Conservation (phyloP, 2,888 invertebrate species). For the Willowsia nigromaculata region DNA sequence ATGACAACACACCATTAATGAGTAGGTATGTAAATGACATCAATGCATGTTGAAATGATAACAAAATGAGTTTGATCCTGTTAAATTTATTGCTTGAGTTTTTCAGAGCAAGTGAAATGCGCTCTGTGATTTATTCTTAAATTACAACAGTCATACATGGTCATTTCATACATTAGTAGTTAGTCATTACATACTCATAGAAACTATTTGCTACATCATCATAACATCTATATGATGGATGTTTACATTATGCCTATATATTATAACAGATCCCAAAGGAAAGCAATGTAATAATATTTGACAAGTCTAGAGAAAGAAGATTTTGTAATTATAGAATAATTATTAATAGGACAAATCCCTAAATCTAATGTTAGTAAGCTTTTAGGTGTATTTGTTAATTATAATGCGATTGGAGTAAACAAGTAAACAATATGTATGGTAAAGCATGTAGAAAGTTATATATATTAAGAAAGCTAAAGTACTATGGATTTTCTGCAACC, state of each 20-base stretch:
- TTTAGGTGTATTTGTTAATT: background rate
- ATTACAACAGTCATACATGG: too few relatives aligned
- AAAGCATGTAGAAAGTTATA: background rate
- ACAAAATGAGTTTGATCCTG: slow-evolving; percentile 16
- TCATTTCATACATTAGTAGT: too few relatives aligned
- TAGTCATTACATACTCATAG: too few relatives aligned
- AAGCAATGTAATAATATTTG: background rate
- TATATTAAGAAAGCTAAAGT: background rate
- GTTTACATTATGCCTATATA: too few relatives aligned
- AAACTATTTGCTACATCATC: too few relatives aligned
- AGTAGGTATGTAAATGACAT: slow-evolving; percentile 14
- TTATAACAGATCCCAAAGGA: background rate
- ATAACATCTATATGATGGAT: too few relatives aligned
- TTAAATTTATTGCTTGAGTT: too few relatives aligned
- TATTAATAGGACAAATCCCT: background rate
- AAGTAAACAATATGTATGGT: background rate
- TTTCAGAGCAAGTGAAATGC: too few relatives aligned
- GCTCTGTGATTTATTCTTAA: too few relatives aligned
- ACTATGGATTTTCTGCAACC: background rate
- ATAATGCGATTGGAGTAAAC: background rate
- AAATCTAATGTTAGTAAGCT: background rate
- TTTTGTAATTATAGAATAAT: background rate
- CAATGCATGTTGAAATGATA: background rate
- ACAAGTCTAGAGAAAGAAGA: background rate
- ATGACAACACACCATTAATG: background rate